These are phyloP conservation scores for Ypsolopha scabrella DNA, from an alignment of 2,888 invertebrate genomes.

Conservation along the genomic window DNA sequence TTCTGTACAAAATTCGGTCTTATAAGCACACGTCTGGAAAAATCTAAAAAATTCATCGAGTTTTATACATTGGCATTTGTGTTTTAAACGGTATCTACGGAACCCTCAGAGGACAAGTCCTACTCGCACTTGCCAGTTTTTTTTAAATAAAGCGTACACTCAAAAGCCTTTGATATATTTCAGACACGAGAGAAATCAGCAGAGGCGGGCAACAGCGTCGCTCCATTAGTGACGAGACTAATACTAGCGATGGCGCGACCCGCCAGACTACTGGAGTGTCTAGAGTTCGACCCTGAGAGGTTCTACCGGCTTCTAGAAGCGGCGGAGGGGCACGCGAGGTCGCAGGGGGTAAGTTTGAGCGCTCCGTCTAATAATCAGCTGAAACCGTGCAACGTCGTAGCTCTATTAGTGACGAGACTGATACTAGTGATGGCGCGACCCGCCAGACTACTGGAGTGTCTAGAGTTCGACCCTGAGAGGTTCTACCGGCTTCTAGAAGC, in stretches of 20 bases:
- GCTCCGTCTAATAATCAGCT: not conserved
- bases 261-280: conserved; percentile 94
- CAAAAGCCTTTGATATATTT: not conserved
- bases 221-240: conserved; percentile 91
- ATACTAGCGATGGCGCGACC: conserved; percentile 96
- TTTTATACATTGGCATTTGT: too few relatives aligned
- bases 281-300: conserved; percentile 99
- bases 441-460: conserved; percentile 94
- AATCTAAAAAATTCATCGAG: too few relatives aligned
- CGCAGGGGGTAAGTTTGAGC: conserved; percentile 44
- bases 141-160: too few relatives aligned
- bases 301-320: conserved; percentile 97
- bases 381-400: conserved; percentile 90
- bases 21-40: too few relatives aligned
- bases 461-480: conserved; percentile 99
- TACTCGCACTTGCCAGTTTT: too few relatives aligned
- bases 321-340: conserved; percentile 92
- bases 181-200: conserved; percentile 5
- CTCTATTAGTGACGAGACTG: conserved; percentile 91
- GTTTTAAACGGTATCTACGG: too few relatives aligned
- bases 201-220: conserved; percentile 88
- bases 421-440: conserved; percentile 96
- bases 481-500: conserved; percentile 97
- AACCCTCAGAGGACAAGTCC: too few relatives aligned
- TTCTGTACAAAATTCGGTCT: too few relatives aligned